Evolutionary conservation across 1,140 invertebrate genomes (phyloP).

Genomic region (Nomia melanderi): DNA sequence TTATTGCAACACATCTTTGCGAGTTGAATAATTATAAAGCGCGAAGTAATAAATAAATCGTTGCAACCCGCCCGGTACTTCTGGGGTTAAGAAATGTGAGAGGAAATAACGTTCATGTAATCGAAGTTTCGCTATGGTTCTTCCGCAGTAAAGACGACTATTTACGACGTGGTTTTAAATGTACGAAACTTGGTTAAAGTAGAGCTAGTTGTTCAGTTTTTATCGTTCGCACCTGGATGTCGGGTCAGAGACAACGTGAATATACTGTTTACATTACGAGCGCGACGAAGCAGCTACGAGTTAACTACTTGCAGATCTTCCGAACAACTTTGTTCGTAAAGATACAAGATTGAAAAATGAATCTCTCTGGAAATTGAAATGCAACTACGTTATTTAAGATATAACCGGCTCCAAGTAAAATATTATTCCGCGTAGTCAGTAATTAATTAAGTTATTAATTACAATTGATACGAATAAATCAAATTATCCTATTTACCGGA

Average conservation of each 20-base stretch:
- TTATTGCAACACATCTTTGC: too few species aligned
- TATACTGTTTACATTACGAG: slow-evolving; percentile 5
- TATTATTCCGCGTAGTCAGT: too few species aligned
- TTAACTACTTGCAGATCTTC: background rate
- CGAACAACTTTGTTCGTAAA: background rate
- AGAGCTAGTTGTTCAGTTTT: slow-evolving; percentile 1
- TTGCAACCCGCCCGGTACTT: too few species aligned
- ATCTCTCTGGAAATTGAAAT: background rate
- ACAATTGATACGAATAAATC: too few species aligned
- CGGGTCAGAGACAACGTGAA: background rate
- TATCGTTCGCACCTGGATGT: background rate
- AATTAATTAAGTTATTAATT: too few species aligned
- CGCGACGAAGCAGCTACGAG: slow-evolving; percentile 1
- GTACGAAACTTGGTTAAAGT: background rate
- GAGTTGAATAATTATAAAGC: too few species aligned
- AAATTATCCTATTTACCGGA: too few species aligned
- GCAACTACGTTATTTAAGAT: too few species aligned
- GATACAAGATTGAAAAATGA: background rate
- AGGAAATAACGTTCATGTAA: too few species aligned
- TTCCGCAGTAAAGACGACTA: background rate
- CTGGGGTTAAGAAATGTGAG: too few species aligned
- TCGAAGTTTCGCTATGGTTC: background rate
- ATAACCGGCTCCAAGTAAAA: too few species aligned
- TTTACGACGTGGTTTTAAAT: background rate
- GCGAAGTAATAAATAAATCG: too few species aligned